Conservation (phyloP, 2,888 invertebrate species). For the Odontocerum albicorne region DNA sequence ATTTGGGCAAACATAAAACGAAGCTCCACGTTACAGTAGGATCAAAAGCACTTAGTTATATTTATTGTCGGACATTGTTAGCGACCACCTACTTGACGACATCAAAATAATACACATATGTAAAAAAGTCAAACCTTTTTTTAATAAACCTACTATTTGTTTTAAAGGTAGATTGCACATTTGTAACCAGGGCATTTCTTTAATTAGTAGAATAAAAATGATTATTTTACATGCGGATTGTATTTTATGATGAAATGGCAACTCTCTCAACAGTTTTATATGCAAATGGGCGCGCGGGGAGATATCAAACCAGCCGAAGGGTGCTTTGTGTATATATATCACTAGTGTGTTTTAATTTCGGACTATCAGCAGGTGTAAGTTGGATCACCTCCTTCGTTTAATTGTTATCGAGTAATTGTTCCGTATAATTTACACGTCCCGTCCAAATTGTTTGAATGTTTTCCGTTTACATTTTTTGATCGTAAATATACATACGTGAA, state of each 20-base stretch:
- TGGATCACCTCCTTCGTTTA: conserved; percentile 21
- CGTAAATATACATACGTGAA: too few relatives aligned
- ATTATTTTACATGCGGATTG: background rate
- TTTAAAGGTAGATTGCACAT: background rate
- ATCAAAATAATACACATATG: too few relatives aligned
- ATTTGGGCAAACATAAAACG: conserved; percentile 12
- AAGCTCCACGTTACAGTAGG: conserved; percentile 7
- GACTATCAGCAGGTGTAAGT: conserved; percentile 18
- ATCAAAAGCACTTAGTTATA: conserved; percentile 11
- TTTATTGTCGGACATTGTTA: conserved; percentile 24
- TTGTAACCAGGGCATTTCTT: background rate
- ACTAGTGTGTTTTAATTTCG: conserved; percentile 18
- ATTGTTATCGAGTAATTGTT: conserved; percentile 26
- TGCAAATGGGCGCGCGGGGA: conserved; percentile 22
- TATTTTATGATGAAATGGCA: conserved; percentile 22
- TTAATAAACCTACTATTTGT: too few relatives aligned
- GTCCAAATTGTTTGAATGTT: too few relatives aligned
- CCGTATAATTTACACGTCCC: conserved; percentile 20
- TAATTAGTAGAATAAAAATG: background rate
- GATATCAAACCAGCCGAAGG: conserved; percentile 23
- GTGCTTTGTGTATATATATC: conserved; percentile 4
- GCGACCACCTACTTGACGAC: too few relatives aligned
- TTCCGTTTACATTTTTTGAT: too few relatives aligned
- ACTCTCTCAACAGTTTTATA: conserved; percentile 25
- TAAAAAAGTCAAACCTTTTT: too few relatives aligned